A percentile compares a stretch with the other conserved stretches of the same genome.
phyloP scores from a whole-genome alignment of 2,888 invertebrate species.

The Trichogramma evanescens region DNA sequence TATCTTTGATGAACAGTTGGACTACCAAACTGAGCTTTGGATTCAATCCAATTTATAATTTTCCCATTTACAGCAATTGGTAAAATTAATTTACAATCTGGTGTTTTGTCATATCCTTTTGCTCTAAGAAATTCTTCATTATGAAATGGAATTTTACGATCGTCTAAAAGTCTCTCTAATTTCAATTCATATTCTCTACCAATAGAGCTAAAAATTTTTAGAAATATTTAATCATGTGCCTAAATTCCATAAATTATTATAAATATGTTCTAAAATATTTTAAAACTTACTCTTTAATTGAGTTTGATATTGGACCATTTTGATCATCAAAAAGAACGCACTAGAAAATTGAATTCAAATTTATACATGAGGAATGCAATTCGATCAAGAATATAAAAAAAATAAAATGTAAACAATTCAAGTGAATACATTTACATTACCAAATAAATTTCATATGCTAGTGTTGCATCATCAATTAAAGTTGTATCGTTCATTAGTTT shows the following conservation, averaged over 20 bases:
- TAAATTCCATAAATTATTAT: constrained; percentile 1
- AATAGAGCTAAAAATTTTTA: constrained; percentile 54
- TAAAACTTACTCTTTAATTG: constrained; percentile 63
- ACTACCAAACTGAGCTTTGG: constrained; percentile 92
- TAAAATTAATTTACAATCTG: constrained; percentile 83
- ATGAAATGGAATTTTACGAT: constrained; percentile 57
- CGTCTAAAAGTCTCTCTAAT: constrained; percentile 57
- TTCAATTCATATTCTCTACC: constrained; percentile 82
- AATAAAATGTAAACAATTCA: constrained; percentile 4
- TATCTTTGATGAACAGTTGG: constrained; percentile 72
- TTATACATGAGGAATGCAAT: constrained; percentile 31
- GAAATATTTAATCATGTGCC: background rate
- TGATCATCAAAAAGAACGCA: constrained; percentile 75
- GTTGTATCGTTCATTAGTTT: constrained; percentile 63
- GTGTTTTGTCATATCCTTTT: constrained; percentile 89
- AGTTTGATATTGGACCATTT: constrained; percentile 75
- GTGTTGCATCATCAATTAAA: constrained; percentile 62
- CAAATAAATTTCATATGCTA: constrained; percentile 69
- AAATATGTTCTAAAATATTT: constrained; percentile 1
- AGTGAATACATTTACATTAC: constrained; percentile 47
- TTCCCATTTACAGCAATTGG: constrained; percentile 80
- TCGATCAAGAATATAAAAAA: too few species aligned
- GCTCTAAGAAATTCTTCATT: constrained; percentile 75
- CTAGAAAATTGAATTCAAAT: constrained; percentile 47
- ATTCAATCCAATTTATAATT: constrained; percentile 92